Evolutionary conservation across 1,140 invertebrate species (phyloP).

Genomic region (Bombus fervidus): DNA sequence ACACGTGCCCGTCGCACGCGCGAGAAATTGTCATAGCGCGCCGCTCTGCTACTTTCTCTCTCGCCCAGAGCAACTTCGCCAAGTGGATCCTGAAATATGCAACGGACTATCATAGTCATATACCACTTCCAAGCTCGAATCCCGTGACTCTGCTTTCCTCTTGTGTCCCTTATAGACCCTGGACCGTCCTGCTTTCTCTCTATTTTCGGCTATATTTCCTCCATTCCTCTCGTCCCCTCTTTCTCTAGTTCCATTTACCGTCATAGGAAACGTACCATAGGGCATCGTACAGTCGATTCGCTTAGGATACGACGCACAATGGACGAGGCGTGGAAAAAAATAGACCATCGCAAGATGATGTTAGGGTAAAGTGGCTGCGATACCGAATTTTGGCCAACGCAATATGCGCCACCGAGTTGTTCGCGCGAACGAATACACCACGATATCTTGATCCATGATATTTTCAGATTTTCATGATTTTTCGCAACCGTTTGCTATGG

Average conservation of each 20-base stretch:
- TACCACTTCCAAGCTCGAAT: constrained; percentile 61
- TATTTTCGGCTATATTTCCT: constrained; percentile 24
- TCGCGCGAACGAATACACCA: background rate
- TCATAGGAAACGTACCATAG: background rate
- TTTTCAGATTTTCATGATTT: background rate
- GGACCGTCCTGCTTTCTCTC: background rate
- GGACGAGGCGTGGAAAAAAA: constrained; percentile 35
- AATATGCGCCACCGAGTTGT: constrained; percentile 44
- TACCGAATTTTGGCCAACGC: constrained; percentile 33
- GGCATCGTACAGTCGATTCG: constrained; percentile 29
- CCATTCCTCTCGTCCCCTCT: background rate
- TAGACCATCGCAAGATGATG: constrained; percentile 53
- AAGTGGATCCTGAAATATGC: constrained; percentile 69
- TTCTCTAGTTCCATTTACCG: background rate
- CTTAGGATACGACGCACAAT: constrained; percentile 49
- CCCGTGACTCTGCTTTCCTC: constrained; percentile 49
- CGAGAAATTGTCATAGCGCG: constrained; percentile 21
- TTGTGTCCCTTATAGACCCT: background rate
- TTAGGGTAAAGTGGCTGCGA: constrained; percentile 47
- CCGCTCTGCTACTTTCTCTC: constrained; percentile 7
- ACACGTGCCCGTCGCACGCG: background rate
- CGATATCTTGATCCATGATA: constrained; percentile 2
- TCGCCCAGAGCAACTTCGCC: constrained; percentile 21
- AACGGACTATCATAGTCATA: constrained; percentile 67
- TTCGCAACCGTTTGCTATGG: background rate